Conservation (phyloP, 1,140 invertebrate species). For the Caenorhabditis latens region DNA sequence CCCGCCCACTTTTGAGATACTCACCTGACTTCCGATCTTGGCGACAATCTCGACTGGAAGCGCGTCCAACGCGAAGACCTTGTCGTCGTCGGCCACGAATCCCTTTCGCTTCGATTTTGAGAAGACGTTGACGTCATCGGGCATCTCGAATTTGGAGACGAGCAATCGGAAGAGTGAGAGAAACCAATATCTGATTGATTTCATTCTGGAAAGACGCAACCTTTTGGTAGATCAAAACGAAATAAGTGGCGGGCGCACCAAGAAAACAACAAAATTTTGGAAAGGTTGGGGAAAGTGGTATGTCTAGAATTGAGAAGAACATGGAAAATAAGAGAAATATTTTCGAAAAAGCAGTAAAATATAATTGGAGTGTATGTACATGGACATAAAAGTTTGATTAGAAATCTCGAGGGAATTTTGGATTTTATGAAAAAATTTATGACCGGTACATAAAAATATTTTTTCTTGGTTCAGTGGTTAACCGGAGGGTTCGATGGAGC, state of each 20-base stretch:
- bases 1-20: neutral
- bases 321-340: too few species aligned
- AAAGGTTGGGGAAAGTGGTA: neutral
- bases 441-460: too few species aligned
- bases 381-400: too few species aligned
- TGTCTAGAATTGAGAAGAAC: too few species aligned
- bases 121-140: neutral
- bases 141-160: neutral
- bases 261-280: neutral
- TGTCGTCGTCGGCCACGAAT: too few species aligned
- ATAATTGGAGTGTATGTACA: too few species aligned
- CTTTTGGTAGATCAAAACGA: neutral
- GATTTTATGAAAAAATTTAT: too few species aligned
- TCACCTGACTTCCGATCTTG: neutral
- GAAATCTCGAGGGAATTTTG: too few species aligned
- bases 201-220: neutral
- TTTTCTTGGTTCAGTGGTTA: too few species aligned
- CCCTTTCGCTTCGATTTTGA: neutral
- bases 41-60: neutral
- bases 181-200: neutral
- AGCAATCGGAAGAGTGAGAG: slow-evolving; percentile 13
- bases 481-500: too few species aligned
- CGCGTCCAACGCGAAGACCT: neutral
- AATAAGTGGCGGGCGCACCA: neutral
- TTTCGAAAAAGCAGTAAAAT: too few species aligned